These are phyloP conservation scores for Quadroppia sp. DNA, from an alignment of 2,888 invertebrate genomes.

Conservation along the genomic window DNA sequence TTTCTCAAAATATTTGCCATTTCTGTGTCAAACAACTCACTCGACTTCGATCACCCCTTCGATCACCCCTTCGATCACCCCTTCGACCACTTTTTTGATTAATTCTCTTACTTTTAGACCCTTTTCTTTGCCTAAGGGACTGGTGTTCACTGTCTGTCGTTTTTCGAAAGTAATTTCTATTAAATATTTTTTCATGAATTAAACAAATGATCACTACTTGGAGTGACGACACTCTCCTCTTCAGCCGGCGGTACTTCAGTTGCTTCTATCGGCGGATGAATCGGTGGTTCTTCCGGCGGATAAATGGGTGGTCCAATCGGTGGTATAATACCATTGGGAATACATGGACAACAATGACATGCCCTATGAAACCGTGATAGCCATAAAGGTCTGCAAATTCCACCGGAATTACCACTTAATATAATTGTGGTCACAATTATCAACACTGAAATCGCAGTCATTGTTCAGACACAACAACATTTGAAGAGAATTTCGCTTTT, in stretches of 20 bases:
- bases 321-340: background rate
- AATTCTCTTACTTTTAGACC: background rate
- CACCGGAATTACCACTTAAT: background rate
- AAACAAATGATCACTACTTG: too few species aligned
- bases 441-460: background rate
- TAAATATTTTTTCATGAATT: too few species aligned
- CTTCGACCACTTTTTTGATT: background rate
- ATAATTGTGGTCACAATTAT: background rate
- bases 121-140: background rate
- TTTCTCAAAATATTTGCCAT: too few species aligned
- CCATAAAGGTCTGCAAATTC: background rate
- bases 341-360: slow-evolving; percentile 20
- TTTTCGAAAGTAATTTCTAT: too few species aligned
- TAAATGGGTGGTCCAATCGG: background rate
- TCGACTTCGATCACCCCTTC: too few species aligned
- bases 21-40: too few species aligned
- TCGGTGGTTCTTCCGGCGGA: background rate
- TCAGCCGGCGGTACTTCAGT: too few species aligned
- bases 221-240: too few species aligned
- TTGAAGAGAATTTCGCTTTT: background rate
- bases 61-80: too few species aligned
- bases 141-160: background rate
- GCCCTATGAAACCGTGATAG: background rate
- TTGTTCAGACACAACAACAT: background rate
- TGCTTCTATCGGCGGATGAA: background rate